phyloP scores from a whole-genome alignment of 2,113 vertebrate species.

The Phalacrocorax aristotelis region DNA sequence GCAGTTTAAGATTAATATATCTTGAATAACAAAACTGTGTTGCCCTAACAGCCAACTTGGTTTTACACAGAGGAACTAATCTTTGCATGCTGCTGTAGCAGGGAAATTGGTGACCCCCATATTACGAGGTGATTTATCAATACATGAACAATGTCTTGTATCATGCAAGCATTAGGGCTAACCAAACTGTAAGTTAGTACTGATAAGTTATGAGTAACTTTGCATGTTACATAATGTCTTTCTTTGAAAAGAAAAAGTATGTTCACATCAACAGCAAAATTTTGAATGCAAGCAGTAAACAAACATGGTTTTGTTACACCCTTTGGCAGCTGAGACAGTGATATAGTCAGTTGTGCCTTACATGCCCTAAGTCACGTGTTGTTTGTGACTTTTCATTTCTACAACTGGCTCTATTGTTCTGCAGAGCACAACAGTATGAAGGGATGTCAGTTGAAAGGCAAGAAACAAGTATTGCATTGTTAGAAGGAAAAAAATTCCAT shows the following conservation, averaged over 20 bases:
- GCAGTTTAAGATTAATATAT: neutral
- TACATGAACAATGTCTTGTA: neutral
- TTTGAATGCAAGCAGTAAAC: neutral
- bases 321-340: constrained; percentile 12
- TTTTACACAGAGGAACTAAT: neutral
- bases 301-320: neutral
- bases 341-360: constrained; percentile 20
- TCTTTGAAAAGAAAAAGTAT: neutral
- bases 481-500: neutral
- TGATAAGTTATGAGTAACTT: neutral
- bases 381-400: constrained; percentile 37
- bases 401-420: constrained; percentile 45
- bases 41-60: neutral
- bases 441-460: neutral
- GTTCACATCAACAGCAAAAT: neutral
- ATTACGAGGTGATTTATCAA: neutral
- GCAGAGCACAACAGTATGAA: neutral
- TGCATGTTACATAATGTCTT: neutral
- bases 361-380: constrained; percentile 17
- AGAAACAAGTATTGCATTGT: constrained; percentile 42
- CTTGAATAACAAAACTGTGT: neutral
- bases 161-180: neutral
- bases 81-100: neutral
- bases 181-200: neutral
- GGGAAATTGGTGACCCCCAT: neutral